Base-by-base conservation (phyloP, 2,888 invertebrate genomes). In the Stenoptilia bipunctidactyla region DNA sequence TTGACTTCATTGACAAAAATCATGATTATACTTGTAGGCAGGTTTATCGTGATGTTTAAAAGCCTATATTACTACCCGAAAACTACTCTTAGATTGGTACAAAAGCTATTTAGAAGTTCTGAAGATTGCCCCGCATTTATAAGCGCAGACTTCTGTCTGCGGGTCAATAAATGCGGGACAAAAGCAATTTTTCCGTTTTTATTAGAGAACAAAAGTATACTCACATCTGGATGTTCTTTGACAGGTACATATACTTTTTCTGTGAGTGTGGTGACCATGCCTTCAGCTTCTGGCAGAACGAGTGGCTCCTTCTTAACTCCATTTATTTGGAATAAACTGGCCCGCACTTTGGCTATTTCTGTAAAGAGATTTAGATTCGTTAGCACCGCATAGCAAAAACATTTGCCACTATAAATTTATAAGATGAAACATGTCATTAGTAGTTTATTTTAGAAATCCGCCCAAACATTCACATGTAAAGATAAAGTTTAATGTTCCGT, bases 171-270 rank as follows among this genome's bases (percentile, higher is more conserved):
- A n/a, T n/a, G n/a, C n/a, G n/a, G n/a, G n/a, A n/a, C n/a, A n/a
- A n/a, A n/a, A n/a, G n/a, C n/a, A n/a, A n/a, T n/a, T n/a, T n/a
- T n/a, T n/a, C n/a, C n/a, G n/a, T n/a, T n/a, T n/a, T n/a, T n/a
- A n/a, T n/a, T n/a, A n/a, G n/a, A n/a, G 8, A 5, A 20, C 20
- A 10, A 8, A 30, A 30, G 3, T 30, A 30, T 61, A 94, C 97
- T 96, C 87, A 98, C 98, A 86, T 99, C 98, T 88, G 99, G 98
- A 86, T 98, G 96, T 84, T 98, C 98, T 89, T 98, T 98, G 63
- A 97, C 97, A 73, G 98, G 99, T 73, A 99, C 98, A 86, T 97
- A 99, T 66, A 99, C 96, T 90, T 99, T 99, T 88, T 99, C 98
- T 86, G 97, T 96, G 69, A 96, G 89, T 66, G 96, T 94, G 59